Percentiles rank a stretch among this genome's conserved stretches.
Conservation (phyloP, 1,140 invertebrate species). For the Bombus superbus region DNA sequence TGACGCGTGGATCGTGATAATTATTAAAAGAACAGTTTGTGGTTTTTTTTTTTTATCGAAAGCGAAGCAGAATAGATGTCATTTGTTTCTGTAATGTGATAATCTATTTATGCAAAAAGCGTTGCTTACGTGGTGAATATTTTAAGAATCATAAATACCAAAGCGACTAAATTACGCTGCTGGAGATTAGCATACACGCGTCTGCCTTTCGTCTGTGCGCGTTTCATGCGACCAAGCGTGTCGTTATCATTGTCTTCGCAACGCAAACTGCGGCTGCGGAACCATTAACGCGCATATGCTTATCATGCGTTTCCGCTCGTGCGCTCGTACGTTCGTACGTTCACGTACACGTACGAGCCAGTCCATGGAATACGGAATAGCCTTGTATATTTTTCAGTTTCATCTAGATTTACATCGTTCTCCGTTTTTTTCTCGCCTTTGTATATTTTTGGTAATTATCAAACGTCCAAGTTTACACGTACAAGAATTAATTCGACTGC, state of each 20-base stretch:
- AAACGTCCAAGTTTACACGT: not conserved
- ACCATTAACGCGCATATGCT: conserved; percentile 55
- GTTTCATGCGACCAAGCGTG: conserved; percentile 31
- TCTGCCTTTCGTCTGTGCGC: not conserved
- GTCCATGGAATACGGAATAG: conserved; percentile 18
- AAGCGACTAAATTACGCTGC: not conserved
- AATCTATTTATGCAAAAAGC: conserved; percentile 1
- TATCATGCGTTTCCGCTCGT: conserved; percentile 49
- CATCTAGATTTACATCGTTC: not conserved
- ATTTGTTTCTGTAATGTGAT: not conserved
- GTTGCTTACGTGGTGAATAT: not conserved
- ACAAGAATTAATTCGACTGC: not conserved
- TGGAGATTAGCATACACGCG: conserved; percentile 3
- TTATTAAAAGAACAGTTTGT: not conserved
- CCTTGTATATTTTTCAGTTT: conserved; percentile 9
- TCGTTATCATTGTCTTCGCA: conserved; percentile 54
- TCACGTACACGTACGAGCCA: conserved; percentile 25
- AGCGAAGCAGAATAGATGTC: not conserved
- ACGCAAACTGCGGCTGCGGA: conserved; percentile 51
- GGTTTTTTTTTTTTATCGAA: not conserved
- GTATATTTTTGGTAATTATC: not conserved
- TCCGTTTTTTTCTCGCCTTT: too few species aligned
- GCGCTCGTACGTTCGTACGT: not conserved
- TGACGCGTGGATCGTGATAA: not conserved
- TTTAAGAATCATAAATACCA: conserved; percentile 13